phyloP scores from a whole-genome alignment of 2,888 invertebrate genomes.

The Zele albiditarsus region DNA sequence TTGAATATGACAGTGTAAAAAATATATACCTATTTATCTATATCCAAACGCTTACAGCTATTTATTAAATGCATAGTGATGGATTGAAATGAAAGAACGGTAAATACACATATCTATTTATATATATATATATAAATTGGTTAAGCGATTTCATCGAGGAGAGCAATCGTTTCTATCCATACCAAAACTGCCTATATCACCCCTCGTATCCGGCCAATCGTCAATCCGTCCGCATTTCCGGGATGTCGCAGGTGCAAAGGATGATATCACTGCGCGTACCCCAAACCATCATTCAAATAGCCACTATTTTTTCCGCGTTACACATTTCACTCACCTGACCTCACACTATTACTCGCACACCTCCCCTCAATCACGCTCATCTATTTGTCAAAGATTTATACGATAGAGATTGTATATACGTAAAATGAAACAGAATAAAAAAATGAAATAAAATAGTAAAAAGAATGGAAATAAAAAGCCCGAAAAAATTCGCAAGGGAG shows the following conservation, averaged over 20 bases:
- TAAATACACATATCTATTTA: slow-evolving; percentile 1
- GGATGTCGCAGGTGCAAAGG: slow-evolving; percentile 41
- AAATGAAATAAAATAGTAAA: not conserved
- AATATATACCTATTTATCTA: slow-evolving; percentile 6
- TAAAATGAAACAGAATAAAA: not conserved
- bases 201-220: slow-evolving; percentile 38
- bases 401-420: not conserved
- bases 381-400: not conserved
- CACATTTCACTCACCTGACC: not conserved
- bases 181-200: not conserved
- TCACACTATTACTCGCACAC: not conserved
- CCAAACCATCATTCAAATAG: slow-evolving; percentile 15
- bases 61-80: not conserved
- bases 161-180: slow-evolving; percentile 1
- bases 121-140: not conserved
- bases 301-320: slow-evolving; percentile 7
- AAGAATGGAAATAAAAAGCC: slow-evolving; percentile 1
- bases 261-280: slow-evolving; percentile 28
- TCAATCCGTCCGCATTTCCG: slow-evolving; percentile 42
- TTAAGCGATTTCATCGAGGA: slow-evolving; percentile 36
- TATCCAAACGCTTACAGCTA: not conserved
- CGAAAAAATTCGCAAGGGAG: not conserved
- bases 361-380: not conserved
- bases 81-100: not conserved
- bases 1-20: slow-evolving; percentile 21